phyloP scores from a whole-genome alignment of 2,113 vertebrate genomes.

The Aythya baeri region DNA sequence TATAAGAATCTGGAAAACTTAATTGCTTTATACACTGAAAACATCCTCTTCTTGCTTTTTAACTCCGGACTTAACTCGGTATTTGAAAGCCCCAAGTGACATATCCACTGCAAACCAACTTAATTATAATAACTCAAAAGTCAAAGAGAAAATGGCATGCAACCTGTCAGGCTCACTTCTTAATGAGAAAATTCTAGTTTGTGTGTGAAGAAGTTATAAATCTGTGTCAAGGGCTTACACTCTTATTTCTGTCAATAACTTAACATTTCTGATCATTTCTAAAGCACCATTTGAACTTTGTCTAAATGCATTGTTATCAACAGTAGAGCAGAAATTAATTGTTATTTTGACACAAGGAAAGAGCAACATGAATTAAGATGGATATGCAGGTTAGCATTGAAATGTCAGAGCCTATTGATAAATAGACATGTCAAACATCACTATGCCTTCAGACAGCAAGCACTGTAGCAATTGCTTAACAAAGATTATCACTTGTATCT shows the following conservation, averaged over 20 bases:
- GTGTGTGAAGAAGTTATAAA: not conserved
- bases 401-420: not conserved
- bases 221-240: not conserved
- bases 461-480: not conserved
- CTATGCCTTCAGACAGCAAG: not conserved
- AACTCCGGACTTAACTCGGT: not conserved
- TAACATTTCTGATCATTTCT: not conserved
- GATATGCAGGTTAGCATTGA: not conserved
- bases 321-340: not conserved
- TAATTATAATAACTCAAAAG: not conserved
- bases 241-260: not conserved
- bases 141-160: not conserved
- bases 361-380: not conserved
- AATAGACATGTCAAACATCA: not conserved
- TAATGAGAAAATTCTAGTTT: not conserved
- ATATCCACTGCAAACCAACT: not conserved
- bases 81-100: not conserved
- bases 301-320: not conserved
- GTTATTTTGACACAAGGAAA: not conserved
- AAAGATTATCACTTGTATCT: not conserved
- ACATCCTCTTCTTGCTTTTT: not conserved
- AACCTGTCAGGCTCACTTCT: not conserved
- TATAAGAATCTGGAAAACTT: not conserved
- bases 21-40: not conserved
- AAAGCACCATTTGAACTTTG: not conserved